phyloP scores from a whole-genome alignment of 2,113 vertebrate species.

The Sinosuthora webbiana region DNA sequence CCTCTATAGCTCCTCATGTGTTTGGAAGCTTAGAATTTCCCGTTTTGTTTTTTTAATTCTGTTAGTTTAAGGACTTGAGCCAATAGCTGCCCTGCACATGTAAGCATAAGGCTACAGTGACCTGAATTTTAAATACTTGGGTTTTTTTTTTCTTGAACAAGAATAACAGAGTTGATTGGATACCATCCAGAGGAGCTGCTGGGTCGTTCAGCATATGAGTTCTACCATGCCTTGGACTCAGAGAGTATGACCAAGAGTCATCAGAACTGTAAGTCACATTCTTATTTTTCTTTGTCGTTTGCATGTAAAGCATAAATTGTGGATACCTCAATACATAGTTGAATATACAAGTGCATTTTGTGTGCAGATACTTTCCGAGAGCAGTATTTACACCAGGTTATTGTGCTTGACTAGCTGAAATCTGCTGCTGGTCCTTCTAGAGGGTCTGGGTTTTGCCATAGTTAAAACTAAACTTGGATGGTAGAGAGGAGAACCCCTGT shows the following conservation, averaged over 20 bases:
- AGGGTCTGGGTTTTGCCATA: background rate
- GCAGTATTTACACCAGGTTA: background rate
- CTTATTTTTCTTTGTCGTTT: background rate
- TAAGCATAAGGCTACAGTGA: background rate
- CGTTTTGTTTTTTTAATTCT: background rate
- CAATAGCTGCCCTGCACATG: background rate
- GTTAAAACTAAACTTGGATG: background rate
- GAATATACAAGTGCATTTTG: background rate
- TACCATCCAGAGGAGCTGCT: slow-evolving; percentile 88
- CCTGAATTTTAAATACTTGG: background rate
- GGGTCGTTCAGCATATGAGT: slow-evolving; percentile 88
- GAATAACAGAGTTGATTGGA: slow-evolving; percentile 87
- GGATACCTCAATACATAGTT: background rate
- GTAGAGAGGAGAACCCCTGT: background rate
- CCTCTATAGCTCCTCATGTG: background rate
- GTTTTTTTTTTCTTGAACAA: slow-evolving; percentile 59
- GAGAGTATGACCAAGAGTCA: slow-evolving; percentile 88
- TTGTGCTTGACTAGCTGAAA: background rate
- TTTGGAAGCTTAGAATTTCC: background rate
- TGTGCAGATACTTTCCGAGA: background rate
- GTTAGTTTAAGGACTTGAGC: background rate
- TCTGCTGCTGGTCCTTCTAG: background rate
- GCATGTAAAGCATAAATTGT: background rate
- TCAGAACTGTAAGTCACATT: slow-evolving; percentile 81
- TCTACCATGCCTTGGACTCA: slow-evolving; percentile 89